Evolutionary conservation across 2,888 invertebrate species (phyloP), one percentile per base, ranked within the genome.

Genomic region (Sesia apiformis): DNA sequence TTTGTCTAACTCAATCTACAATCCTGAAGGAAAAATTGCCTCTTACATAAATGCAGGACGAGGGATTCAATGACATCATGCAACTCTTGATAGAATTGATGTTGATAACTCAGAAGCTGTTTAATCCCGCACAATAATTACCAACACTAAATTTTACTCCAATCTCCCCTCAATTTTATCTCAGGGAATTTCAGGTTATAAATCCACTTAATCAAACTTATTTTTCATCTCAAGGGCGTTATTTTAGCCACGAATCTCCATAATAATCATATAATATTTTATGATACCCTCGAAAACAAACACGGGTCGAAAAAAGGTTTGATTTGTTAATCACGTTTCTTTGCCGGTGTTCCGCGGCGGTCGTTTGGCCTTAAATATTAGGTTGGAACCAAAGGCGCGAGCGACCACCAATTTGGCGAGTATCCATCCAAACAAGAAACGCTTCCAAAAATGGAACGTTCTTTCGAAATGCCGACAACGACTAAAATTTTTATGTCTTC

Each of bases 401-500:
- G 79, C 72, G 84, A 74, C 83, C 83, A 78, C 85, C 85, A 84
- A 87, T 86, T 87, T 87, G 72, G 81, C 81, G 71, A 75, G 75
- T 74, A 73, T 72, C 76, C 70, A 70, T 69, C 69, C 71, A 65
- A 76, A 78, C 69, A 72, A 76, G 71, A 70, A 69, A 73, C 69
- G 69, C 74, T 74, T 76, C 74, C 71, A 73, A 72, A 78, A 79
- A 46, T 41, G 5, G 50, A n/a, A 66, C 70, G 66, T 65, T 58
- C 76, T 71, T 86, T 87, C 83, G 86, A 84, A 75, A 76, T 75
- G 77, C 87, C 88, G 59, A 52, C 66, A 68, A 69, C 72, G 72
- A 68, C 74, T 76, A 75, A 82, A 81, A 86, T 83, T 82, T 85
- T 87, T 88, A 89, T 85, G 88, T 89, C 89, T 89, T 88, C 84